These are phyloP conservation scores for Ictidomys tridecemlineatus DNA, from an alignment of 2,113 vertebrate genomes.

Conservation along the genomic window DNA sequence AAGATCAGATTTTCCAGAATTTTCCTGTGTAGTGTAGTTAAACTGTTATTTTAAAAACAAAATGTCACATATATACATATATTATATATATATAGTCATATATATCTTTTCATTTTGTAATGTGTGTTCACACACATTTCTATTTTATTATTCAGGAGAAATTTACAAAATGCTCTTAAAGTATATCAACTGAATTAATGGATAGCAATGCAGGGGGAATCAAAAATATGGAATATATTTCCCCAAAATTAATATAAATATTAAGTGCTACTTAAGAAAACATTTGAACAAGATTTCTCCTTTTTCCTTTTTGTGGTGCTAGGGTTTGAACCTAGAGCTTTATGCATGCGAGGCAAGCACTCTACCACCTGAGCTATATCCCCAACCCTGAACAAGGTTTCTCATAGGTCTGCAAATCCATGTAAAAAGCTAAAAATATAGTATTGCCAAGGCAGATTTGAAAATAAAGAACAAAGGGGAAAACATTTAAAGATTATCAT, in stretches of 20 bases:
- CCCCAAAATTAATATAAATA: background rate
- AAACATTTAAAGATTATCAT: slow-evolving; percentile 22
- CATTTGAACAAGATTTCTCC: background rate
- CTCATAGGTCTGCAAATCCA: background rate
- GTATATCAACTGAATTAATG: background rate
- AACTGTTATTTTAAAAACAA: background rate
- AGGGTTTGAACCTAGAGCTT: no score
- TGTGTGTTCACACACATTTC: background rate
- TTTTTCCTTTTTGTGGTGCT: no score
- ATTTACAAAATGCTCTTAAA: slow-evolving; percentile 1
- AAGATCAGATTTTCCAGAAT: background rate
- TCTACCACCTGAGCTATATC: no score
- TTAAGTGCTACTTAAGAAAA: background rate
- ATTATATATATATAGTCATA: background rate
- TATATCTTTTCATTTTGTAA: background rate
- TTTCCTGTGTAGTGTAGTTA: background rate
- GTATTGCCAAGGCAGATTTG: background rate
- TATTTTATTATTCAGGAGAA: background rate
- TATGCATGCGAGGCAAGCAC: no score
- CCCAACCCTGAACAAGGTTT: background rate
- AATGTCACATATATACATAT: background rate
- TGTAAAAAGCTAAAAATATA: background rate
- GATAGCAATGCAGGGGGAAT: background rate
- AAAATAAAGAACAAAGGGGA: background rate
- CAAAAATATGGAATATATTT: background rate